These are phyloP conservation scores for Glossosoma conforme DNA, from an alignment of 1,140 invertebrate genomes.

Conservation along the genomic window DNA sequence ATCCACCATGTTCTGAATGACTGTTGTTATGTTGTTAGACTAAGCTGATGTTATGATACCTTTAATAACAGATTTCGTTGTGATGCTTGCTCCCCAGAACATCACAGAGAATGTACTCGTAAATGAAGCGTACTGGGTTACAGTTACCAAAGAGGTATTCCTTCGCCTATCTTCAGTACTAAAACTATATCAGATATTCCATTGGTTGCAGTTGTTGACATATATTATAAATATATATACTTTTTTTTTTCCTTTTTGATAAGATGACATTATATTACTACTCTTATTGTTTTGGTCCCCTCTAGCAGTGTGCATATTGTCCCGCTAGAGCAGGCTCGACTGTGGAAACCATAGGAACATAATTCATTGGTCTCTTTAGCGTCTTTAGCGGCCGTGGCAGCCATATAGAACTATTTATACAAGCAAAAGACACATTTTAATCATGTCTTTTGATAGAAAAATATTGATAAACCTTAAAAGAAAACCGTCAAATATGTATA, in stretches of 20 bases:
- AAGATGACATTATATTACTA: slow-evolving; percentile 17
- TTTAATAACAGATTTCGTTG: too few species aligned
- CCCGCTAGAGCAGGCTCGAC: slow-evolving; percentile 33
- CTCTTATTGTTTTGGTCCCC: slow-evolving; percentile 34
- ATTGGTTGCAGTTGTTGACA: slow-evolving; percentile 29
- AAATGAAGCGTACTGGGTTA: slow-evolving; percentile 89
- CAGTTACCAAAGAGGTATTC: slow-evolving; percentile 81
- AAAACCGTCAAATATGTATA: too few species aligned
- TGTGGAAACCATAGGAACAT: slow-evolving; percentile 26
- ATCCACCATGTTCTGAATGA: too few species aligned
- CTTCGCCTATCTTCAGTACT: slow-evolving; percentile 28
- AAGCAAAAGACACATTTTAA: too few species aligned
- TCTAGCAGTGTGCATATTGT: slow-evolving; percentile 52
- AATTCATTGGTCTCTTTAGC: slow-evolving; percentile 28
- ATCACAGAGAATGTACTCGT: slow-evolving; percentile 90
- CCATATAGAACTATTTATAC: slow-evolving; percentile 19
- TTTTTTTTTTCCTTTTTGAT: slow-evolving; percentile 25
- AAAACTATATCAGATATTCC: slow-evolving; percentile 20
- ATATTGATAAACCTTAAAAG: too few species aligned
- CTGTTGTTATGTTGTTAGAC: too few species aligned
- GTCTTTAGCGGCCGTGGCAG: slow-evolving; percentile 26
- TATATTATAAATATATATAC: too few species aligned
- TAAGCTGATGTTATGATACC: too few species aligned
- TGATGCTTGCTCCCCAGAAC: slow-evolving; percentile 66
- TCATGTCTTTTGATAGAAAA: too few species aligned